These are phyloP conservation scores for Holacanthus passer DNA, from an alignment of 2,113 vertebrate species.

Conservation along the genomic window DNA sequence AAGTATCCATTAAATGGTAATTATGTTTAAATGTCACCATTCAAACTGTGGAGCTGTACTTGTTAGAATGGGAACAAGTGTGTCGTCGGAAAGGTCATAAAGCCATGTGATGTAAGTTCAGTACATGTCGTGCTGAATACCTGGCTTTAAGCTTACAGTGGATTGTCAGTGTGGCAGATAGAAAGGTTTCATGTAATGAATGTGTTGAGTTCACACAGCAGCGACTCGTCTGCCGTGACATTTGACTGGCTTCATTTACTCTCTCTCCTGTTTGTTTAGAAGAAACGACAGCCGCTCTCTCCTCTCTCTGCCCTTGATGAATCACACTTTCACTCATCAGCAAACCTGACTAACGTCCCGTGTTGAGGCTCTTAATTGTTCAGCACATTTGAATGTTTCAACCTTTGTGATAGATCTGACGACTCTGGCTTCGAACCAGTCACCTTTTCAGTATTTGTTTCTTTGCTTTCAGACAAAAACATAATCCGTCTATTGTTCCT, in stretches of 20 bases:
- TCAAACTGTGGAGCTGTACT: background rate
- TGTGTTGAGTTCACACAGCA: conserved; percentile 46
- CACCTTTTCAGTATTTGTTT: conserved; percentile 70
- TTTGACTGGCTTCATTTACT: conserved; percentile 66
- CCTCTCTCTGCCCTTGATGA: conserved; percentile 50
- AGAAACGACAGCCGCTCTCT: conserved; percentile 49
- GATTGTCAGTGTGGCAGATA: background rate
- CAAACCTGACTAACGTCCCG: conserved; percentile 24
- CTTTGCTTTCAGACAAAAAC: conserved; percentile 66
- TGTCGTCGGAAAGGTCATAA: background rate
- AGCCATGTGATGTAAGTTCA: background rate
- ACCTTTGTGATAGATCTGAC: conserved; percentile 8
- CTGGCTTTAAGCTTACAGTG: conserved; percentile 8
- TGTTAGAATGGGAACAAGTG: background rate
- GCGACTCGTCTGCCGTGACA: conserved; percentile 50
- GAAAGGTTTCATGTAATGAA: conserved; percentile 49
- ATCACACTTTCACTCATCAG: conserved; percentile 52
- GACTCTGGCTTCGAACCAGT: conserved; percentile 47
- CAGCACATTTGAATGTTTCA: conserved; percentile 10
- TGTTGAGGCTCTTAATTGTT: conserved; percentile 39
- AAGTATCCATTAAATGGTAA: conserved; percentile 26
- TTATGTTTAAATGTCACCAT: conserved; percentile 21
- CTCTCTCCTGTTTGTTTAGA: conserved; percentile 47
- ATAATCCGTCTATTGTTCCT: conserved; percentile 77
- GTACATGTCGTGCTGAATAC: background rate